A percentile compares a stretch with the other conserved stretches of the same genome.
Evolutionary conservation across 2,113 vertebrate genomes (phyloP).

Genomic region (Acinonyx jubatus): DNA sequence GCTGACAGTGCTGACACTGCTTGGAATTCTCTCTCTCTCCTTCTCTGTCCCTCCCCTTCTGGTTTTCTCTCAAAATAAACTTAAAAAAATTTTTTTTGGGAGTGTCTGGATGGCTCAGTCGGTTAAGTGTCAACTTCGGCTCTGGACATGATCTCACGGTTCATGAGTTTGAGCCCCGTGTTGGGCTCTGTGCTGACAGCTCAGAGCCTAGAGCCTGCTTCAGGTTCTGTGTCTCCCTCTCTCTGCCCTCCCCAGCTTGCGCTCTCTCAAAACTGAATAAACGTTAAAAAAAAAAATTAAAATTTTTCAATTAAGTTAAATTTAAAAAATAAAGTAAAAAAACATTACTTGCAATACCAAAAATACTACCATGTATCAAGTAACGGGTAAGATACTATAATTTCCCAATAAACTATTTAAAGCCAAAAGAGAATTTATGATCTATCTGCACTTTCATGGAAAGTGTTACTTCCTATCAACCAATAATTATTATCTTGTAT

Average conservation of each 20-base stretch:
- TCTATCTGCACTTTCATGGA: neutral
- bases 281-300: no score
- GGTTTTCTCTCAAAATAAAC: no score
- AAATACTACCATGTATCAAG: neutral
- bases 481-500: conserved; percentile 20
- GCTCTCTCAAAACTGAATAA: no score
- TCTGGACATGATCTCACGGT: no score
- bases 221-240: neutral
- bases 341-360: neutral
- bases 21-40: neutral
- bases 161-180: no score
- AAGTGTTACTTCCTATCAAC: neutral
- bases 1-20: neutral
- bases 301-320: no score
- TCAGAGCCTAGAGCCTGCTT: no score
- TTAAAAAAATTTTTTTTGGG: no score
- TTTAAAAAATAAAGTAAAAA: neutral
- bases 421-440: conserved; percentile 20
- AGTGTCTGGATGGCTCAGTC: no score
- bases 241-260: neutral
- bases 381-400: neutral
- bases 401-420: neutral
- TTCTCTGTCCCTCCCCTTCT: neutral
- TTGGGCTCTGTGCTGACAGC: no score
- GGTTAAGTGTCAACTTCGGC: no score